These are phyloP conservation scores for Trialeurodes vaporariorum DNA, from an alignment of 1,140 invertebrate species.

Conservation along the genomic window DNA sequence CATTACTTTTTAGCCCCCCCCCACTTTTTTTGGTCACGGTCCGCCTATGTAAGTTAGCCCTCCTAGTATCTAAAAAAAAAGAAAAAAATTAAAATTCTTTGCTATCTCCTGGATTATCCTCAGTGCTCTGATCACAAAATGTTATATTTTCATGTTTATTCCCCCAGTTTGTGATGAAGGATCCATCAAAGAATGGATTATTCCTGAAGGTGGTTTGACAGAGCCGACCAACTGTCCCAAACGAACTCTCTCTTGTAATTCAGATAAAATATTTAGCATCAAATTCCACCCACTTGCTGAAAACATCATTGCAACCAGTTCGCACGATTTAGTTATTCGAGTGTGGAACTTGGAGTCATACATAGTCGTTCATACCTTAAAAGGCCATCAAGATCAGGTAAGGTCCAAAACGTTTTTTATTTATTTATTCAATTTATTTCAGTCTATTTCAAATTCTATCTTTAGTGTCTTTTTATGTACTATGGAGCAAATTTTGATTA, in stretches of 20 bases:
- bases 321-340: slow-evolving; percentile 80
- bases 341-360: slow-evolving; percentile 55
- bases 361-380: slow-evolving; percentile 41
- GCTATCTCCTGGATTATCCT: too few relatives aligned
- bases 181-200: slow-evolving; percentile 73
- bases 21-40: too few relatives aligned
- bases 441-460: too few relatives aligned
- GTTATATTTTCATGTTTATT: slow-evolving; percentile 11
- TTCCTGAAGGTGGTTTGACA: slow-evolving; percentile 53
- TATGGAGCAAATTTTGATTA: too few relatives aligned
- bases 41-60: too few relatives aligned
- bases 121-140: too few relatives aligned
- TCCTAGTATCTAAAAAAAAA: too few relatives aligned
- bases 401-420: too few relatives aligned
- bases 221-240: slow-evolving; percentile 55
- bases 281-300: slow-evolving; percentile 80
- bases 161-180: slow-evolving; percentile 74
- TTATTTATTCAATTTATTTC: slow-evolving; percentile 6
- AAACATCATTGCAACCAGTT: slow-evolving; percentile 71
- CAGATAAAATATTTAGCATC: slow-evolving; percentile 83
- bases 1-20: too few relatives aligned
- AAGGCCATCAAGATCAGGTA: slow-evolving; percentile 59
- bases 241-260: slow-evolving; percentile 51
- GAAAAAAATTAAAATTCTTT: too few relatives aligned
- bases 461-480: too few relatives aligned